These are phyloP conservation scores for Cherax destructor DNA, from an alignment of 1,140 invertebrate species.

Conservation along the genomic window DNA sequence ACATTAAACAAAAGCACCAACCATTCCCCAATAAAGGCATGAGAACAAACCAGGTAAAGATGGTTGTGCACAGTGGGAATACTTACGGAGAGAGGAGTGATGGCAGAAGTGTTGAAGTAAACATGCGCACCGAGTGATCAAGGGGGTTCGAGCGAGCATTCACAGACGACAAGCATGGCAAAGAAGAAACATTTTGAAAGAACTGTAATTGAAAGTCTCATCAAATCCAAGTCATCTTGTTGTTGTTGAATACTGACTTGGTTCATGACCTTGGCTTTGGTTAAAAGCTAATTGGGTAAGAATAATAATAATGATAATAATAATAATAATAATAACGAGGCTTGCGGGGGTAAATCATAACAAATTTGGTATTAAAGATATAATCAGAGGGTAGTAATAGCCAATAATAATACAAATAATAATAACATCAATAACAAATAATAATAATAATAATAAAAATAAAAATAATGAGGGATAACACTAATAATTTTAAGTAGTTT, in stretches of 20 bases:
- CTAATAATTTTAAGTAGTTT: too few relatives aligned
- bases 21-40: conserved; percentile 8
- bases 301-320: conserved; percentile 32
- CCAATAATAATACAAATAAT: conserved; percentile 12
- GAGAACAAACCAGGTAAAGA: conserved; percentile 18
- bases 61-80: conserved; percentile 42
- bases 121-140: conserved; percentile 48
- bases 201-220: conserved; percentile 44
- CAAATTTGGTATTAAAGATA: conserved; percentile 3
- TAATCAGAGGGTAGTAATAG: background rate
- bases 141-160: conserved; percentile 51
- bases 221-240: conserved; percentile 53
- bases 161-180: conserved; percentile 56
- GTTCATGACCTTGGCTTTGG: conserved; percentile 19
- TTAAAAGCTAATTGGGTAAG: conserved; percentile 1
- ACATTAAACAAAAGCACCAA: background rate
- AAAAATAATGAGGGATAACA: too few relatives aligned
- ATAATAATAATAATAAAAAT: background rate
- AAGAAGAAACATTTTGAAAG: conserved; percentile 60
- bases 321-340: conserved; percentile 30
- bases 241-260: conserved; percentile 17
- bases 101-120: conserved; percentile 31
- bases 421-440: background rate
- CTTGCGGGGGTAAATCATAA: background rate
- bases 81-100: conserved; percentile 51